Conservation (phyloP, 2,888 invertebrate genomes). For the Zaprionus obscuricornis region DNA sequence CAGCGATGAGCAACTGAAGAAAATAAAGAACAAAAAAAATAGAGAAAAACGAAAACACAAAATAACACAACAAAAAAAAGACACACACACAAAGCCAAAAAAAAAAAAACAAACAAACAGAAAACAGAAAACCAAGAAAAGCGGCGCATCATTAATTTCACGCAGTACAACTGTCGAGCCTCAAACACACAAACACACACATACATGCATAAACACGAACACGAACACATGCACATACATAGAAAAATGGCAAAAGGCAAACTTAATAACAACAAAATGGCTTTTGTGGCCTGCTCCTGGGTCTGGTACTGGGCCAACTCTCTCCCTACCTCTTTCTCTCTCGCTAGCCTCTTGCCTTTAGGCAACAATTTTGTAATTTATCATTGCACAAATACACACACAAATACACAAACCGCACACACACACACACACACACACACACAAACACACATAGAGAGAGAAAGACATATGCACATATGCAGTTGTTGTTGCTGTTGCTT, state of each 20-base stretch:
- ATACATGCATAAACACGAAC: constrained; percentile 17
- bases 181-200: constrained; percentile 32
- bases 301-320: constrained; percentile 54
- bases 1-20: constrained; percentile 43
- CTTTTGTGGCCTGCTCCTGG: constrained; percentile 59
- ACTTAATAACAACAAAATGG: constrained; percentile 80
- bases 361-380: constrained; percentile 78
- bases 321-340: constrained; percentile 22
- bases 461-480: constrained; percentile 23
- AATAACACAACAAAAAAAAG: constrained; percentile 1
- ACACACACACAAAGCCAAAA: constrained; percentile 3
- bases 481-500: constrained; percentile 23
- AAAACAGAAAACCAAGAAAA: constrained; percentile 47
- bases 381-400: constrained; percentile 69
- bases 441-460: constrained; percentile 18
- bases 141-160: constrained; percentile 76
- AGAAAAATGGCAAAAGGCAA: constrained; percentile 71
- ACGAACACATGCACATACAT: constrained; percentile 26
- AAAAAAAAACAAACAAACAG: constrained; percentile 45
- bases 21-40: constrained; percentile 32
- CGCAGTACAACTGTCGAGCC: constrained; percentile 77
- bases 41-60: neutral
- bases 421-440: constrained; percentile 24
- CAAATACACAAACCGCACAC: constrained; percentile 42
- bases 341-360: constrained; percentile 49